These are phyloP conservation scores for Linnaemya vulpina DNA, from an alignment of 2,888 invertebrate species.

Conservation along the genomic window DNA sequence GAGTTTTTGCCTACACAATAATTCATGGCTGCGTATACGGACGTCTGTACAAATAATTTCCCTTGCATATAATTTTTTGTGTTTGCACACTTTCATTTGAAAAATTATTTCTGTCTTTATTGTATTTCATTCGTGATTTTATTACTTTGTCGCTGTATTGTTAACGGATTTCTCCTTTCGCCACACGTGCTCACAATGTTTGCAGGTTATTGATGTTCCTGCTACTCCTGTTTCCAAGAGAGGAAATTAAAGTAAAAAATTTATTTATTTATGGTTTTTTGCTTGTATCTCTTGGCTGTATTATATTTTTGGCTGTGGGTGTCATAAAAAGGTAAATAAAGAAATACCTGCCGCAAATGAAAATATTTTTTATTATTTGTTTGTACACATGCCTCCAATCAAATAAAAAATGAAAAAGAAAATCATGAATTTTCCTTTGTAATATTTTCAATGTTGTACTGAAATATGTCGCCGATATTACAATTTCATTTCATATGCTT, in stretches of 20 bases:
- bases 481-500: conserved; percentile 46
- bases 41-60: conserved; percentile 19
- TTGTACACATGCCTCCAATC: conserved; percentile 37
- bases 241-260: conserved; percentile 4
- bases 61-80: background rate
- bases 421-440: conserved; percentile 3
- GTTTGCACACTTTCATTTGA: conserved; percentile 1
- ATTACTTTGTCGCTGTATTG: conserved; percentile 41
- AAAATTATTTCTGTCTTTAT: background rate
- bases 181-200: background rate
- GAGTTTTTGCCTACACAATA: background rate
- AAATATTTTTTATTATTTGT: conserved; percentile 32
- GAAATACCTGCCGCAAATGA: conserved; percentile 53
- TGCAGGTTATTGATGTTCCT: background rate
- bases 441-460: conserved; percentile 34
- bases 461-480: conserved; percentile 56
- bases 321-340: conserved; percentile 59
- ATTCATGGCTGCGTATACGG: background rate
- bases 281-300: conserved; percentile 19
- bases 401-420: background rate
- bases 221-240: background rate
- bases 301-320: conserved; percentile 10
- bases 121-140: conserved; percentile 47
- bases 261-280: conserved; percentile 44
- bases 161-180: conserved; percentile 48